These are phyloP conservation scores for Drosophila nikananu DNA, from an alignment of 1,140 invertebrate species.

Conservation along the genomic window DNA sequence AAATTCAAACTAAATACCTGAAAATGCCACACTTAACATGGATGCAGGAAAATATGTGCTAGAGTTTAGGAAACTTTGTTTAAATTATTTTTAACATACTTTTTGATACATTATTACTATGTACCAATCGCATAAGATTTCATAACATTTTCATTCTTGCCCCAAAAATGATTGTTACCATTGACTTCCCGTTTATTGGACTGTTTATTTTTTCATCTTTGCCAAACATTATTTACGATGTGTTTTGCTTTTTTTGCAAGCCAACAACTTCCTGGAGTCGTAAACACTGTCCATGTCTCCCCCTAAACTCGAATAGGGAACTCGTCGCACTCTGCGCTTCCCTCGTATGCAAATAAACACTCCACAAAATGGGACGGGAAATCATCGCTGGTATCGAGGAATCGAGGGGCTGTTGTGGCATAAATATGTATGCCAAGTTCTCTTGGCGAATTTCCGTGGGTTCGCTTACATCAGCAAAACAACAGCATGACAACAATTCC, in stretches of 20 bases:
- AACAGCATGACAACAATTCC: constrained; percentile 16
- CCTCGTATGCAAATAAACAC: constrained; percentile 67
- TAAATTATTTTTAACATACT: neutral
- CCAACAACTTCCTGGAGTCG: constrained; percentile 63
- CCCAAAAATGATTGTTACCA: neutral
- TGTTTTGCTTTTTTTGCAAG: constrained; percentile 27
- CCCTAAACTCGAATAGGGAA: neutral
- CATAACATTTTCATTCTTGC: neutral
- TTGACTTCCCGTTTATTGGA: constrained; percentile 44
- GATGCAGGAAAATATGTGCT: neutral
- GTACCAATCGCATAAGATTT: neutral
- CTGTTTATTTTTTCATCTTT: constrained; percentile 33
- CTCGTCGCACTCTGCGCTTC: neutral
- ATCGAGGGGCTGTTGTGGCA: constrained; percentile 12
- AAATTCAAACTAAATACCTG: neutral
- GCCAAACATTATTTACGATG: constrained; percentile 49
- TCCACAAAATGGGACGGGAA: constrained; percentile 36
- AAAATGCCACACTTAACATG: neutral
- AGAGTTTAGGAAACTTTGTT: neutral
- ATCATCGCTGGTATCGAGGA: constrained; percentile 8
- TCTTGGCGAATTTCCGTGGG: constrained; percentile 9
- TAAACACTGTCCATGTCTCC: constrained; percentile 28
- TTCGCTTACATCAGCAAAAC: constrained; percentile 37
- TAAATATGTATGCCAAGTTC: constrained; percentile 39
- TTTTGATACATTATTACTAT: neutral